These are phyloP conservation scores for Hystrix cristata DNA, from an alignment of 2,113 vertebrate species.

Conservation along the genomic window DNA sequence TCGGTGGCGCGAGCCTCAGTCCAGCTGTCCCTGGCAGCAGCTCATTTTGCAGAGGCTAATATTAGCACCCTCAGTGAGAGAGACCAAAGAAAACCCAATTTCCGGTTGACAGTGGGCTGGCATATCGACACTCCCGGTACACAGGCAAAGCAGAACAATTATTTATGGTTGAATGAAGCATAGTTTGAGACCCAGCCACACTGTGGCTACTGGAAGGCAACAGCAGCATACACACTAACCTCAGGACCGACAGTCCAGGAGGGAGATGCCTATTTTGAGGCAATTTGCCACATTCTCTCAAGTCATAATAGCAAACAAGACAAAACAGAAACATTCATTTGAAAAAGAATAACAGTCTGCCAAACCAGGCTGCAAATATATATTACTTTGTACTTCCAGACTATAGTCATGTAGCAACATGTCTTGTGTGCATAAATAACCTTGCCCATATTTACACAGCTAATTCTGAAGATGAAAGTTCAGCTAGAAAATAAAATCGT, in stretches of 20 bases:
- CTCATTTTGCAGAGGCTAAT: neutral
- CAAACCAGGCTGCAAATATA: slow-evolving; percentile 13
- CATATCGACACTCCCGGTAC: neutral
- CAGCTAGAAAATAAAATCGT: slow-evolving; percentile 42
- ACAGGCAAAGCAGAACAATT: neutral
- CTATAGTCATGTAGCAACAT: neutral
- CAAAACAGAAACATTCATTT: neutral
- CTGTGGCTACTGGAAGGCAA: neutral
- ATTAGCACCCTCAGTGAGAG: neutral
- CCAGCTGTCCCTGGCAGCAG: neutral
- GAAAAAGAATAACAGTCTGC: neutral
- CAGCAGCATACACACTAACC: neutral
- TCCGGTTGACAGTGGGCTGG: neutral
- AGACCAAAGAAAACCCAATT: neutral
- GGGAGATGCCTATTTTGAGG: neutral
- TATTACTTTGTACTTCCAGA: neutral
- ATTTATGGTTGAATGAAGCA: neutral
- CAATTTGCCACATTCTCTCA: neutral
- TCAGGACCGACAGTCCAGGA: neutral
- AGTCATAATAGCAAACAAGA: slow-evolving; percentile 15
- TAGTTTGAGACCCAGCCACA: neutral
- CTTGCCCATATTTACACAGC: neutral
- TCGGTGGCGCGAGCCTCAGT: neutral
- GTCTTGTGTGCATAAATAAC: neutral
- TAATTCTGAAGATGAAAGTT: slow-evolving; percentile 48